These are phyloP conservation scores for Catocala sponsa DNA, from an alignment of 2,888 invertebrate species.

Conservation along the genomic window DNA sequence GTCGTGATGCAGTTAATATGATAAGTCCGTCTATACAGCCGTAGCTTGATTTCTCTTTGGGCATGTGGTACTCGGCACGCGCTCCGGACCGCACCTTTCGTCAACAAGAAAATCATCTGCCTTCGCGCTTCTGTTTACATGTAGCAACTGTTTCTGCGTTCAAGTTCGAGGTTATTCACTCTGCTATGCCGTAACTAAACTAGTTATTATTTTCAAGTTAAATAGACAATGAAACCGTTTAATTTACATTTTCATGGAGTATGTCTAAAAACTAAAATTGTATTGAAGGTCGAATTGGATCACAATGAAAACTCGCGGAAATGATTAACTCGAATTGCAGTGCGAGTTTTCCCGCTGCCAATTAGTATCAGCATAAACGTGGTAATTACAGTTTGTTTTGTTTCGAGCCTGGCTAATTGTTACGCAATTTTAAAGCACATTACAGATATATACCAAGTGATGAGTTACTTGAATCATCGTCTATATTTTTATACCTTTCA, in stretches of 20 bases:
- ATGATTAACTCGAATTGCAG: slow-evolving; percentile 33
- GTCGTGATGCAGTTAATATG: not conserved
- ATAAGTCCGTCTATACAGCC: slow-evolving; percentile 48
- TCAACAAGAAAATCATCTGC: slow-evolving; percentile 76
- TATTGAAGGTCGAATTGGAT: slow-evolving; percentile 46
- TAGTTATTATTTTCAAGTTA: slow-evolving; percentile 26
- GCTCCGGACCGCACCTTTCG: slow-evolving; percentile 73
- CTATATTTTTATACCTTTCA: slow-evolving; percentile 29
- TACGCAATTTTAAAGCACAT: slow-evolving; percentile 60
- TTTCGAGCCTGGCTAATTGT: slow-evolving; percentile 67
- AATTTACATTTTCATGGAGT: slow-evolving; percentile 18
- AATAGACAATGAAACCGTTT: slow-evolving; percentile 20
- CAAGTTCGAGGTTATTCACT: slow-evolving; percentile 85
- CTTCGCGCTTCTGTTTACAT: slow-evolving; percentile 75
- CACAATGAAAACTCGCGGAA: slow-evolving; percentile 48
- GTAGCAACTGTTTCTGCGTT: slow-evolving; percentile 67
- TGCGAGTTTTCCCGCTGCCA: slow-evolving; percentile 53
- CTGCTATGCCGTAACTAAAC: slow-evolving; percentile 33
- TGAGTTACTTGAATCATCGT: slow-evolving; percentile 28
- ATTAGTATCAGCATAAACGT: slow-evolving; percentile 57
- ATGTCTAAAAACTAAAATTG: slow-evolving; percentile 26
- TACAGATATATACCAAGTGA: slow-evolving; percentile 44
- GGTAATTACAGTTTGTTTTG: slow-evolving; percentile 66
- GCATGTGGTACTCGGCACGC: slow-evolving; percentile 67
- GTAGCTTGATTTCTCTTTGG: slow-evolving; percentile 69